Evolutionary conservation across 2,113 vertebrate species (phyloP), one percentile per base, ranked within the genome.

Genomic region (Mormyrus iriodes): DNA sequence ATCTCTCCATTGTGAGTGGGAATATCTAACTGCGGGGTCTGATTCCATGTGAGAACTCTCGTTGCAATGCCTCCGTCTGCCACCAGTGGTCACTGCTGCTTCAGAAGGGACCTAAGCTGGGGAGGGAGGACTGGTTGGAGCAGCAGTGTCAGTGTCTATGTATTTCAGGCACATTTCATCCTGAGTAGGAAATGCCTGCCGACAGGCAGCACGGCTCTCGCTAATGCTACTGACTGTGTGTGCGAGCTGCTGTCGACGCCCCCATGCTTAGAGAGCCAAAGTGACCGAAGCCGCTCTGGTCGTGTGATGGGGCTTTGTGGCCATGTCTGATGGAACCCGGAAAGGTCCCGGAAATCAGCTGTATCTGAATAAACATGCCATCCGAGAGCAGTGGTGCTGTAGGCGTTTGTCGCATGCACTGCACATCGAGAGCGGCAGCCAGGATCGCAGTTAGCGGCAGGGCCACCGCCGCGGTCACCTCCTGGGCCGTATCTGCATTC

Each of bases 1-100:
- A 31, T 76, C 39, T 83, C 8, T 83, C 17, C 3, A 3, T n/a
- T 31, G 4, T 39, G 31, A 35, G 69, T 17, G 12, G 15, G 31
- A 39, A 13, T 76, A 76, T 76, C 69, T 31, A 35, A 31, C 69
- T 73, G 65, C 27, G 0, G 27, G 31, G 65, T 35, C 27, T 35
- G 65, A 35, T 73, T 13, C n/a, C n/a, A 86, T 9, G 19, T 52
- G 49, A 35, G n/a, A 35, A 6, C 15, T 39, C 17, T 53, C 0
- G 1, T 44, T n/a, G 86, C 85, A 88, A 88, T 90, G 92, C 93
- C 90, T 93, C 93, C 87, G 92, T 92, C 92, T 91, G 73, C 88
- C 88, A 58, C 51, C 42, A 89, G 88, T 86, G 88, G 88, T 48
- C 88, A 86, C 82, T 86, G 84, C 27, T 65, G 82, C 83, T 48